A percentile compares a stretch with the other conserved stretches of the same genome.
phyloP scores from a whole-genome alignment of 2,888 invertebrate genomes.

The Euproctis similis region DNA sequence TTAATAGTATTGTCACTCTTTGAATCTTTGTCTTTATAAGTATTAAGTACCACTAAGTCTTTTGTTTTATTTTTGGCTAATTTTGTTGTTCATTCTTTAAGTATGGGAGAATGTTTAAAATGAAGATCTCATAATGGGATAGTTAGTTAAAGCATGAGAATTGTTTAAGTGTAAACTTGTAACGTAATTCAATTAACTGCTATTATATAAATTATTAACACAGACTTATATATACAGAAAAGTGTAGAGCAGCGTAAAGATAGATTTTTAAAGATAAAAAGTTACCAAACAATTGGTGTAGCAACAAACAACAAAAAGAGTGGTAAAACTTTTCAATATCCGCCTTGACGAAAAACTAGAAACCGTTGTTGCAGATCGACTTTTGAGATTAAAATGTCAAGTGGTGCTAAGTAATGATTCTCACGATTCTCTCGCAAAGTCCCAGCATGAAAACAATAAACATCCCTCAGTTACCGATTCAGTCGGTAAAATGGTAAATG shows the following conservation, averaged over 20 bases:
- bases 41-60: too few relatives aligned
- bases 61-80: too few relatives aligned
- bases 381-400: too few relatives aligned
- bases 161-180: constrained; percentile 9
- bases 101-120: too few relatives aligned
- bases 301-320: too few relatives aligned
- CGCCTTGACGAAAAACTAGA: constrained; percentile 16
- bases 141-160: too few relatives aligned
- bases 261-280: constrained; percentile 16
- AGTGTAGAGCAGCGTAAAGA: constrained; percentile 13
- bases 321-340: constrained; percentile 23
- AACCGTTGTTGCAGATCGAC: constrained; percentile 20
- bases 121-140: too few relatives aligned
- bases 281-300: constrained; percentile 17
- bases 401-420: constrained; percentile 37
- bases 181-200: constrained; percentile 19
- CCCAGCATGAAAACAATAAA: constrained; percentile 43
- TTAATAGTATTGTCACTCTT: too few relatives aligned
- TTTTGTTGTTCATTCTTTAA: too few relatives aligned
- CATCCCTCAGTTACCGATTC: constrained; percentile 37
- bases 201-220: constrained; percentile 12
- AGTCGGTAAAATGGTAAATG: constrained; percentile 31
- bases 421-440: constrained; percentile 63
- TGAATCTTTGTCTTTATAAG: too few relatives aligned
- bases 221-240: constrained; percentile 21